These are phyloP conservation scores for Goniozus legneri DNA, from an alignment of 1,140 invertebrate species.

Conservation along the genomic window DNA sequence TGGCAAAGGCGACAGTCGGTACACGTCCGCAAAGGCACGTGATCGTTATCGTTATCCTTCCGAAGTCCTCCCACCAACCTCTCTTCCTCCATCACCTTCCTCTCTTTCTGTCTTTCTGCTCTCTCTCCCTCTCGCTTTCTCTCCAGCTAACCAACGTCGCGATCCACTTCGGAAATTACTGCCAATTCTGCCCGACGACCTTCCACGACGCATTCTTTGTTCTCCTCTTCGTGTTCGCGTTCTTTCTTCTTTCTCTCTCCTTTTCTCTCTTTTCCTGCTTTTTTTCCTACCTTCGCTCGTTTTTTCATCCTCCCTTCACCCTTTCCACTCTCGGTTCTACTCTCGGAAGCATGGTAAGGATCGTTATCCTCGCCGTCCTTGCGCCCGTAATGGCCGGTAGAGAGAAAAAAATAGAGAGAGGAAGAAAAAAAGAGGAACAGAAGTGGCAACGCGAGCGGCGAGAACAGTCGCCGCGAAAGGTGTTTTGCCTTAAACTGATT, in stretches of 20 bases:
- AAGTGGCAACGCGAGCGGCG: neutral
- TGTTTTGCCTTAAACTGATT: too few relatives aligned
- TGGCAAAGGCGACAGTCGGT: constrained; percentile 20
- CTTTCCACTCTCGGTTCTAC: neutral
- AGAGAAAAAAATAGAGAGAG: too few relatives aligned
- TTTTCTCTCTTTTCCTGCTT: too few relatives aligned
- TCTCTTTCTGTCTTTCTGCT: neutral
- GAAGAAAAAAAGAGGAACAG: too few relatives aligned
- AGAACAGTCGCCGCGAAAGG: too few relatives aligned
- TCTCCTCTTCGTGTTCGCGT: constrained; percentile 2
- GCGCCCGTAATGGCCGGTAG: too few relatives aligned
- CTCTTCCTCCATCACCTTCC: too few relatives aligned
- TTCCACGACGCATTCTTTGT: constrained; percentile 10
- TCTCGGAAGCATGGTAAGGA: neutral
- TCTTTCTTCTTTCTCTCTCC: too few relatives aligned
- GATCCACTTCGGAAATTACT: constrained; percentile 9
- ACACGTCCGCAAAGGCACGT: constrained; percentile 22
- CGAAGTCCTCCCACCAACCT: neutral
- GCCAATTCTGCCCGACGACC: constrained; percentile 10
- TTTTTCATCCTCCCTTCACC: neutral
- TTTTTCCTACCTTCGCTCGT: too few relatives aligned
- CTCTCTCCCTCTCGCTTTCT: neutral
- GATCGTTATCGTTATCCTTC: constrained; percentile 16
- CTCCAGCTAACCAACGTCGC: neutral
- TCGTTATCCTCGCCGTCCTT: too few relatives aligned